Evolutionary conservation across 2,888 invertebrate genomes (phyloP), one percentile per base, ranked within the genome.

Genomic region (Hirudinaria manillensis): DNA sequence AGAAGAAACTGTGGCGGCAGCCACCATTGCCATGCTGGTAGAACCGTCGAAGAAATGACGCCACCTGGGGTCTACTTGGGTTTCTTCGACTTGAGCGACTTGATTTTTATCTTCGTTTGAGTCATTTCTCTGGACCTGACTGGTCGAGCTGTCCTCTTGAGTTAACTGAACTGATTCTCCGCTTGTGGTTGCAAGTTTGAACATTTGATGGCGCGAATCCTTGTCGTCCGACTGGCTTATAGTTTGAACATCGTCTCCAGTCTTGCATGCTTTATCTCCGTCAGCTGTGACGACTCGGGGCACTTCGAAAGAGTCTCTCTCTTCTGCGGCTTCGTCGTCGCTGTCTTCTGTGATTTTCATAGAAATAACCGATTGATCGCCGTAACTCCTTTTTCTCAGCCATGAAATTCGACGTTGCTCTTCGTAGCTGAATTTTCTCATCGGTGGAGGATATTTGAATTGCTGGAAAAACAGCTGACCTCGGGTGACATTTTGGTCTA

Each of bases 281-380:
- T 45, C 51, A 10, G 7, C 68, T 34, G 34, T 68, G n/a, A 16
- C 68, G 1, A n/a, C 19, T 61, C 29, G 13, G 24, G 24, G 0
- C 7, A n/a, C 36, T 13, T 34, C 36, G 13, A 34, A 34, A n/a
- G n/a, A 34, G 36, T 29, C 75, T 6, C 68, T 53, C 6, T 75
- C 56, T 24, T 75, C 68, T 24, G 75, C 77, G 10, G 29, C 72
- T 29, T 75, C 75, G 72, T 77, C 77, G 13, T 74, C 72, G 27
- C 76, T 76, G 36, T 77, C 70, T 53, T 77, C 77, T 6, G 76
- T 76, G 29, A 77, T 77, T 24, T 72, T 53, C 74, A 77, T 51
- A 10, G 77, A 77, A 10, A 75, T 76, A 29, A 75, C 56, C 27
- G 76, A 76, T 51, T 76, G 76, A 56, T 76, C 76, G 1, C 74